Conservation (phyloP, 2,113 vertebrate genomes). For the Marmota monax region DNA sequence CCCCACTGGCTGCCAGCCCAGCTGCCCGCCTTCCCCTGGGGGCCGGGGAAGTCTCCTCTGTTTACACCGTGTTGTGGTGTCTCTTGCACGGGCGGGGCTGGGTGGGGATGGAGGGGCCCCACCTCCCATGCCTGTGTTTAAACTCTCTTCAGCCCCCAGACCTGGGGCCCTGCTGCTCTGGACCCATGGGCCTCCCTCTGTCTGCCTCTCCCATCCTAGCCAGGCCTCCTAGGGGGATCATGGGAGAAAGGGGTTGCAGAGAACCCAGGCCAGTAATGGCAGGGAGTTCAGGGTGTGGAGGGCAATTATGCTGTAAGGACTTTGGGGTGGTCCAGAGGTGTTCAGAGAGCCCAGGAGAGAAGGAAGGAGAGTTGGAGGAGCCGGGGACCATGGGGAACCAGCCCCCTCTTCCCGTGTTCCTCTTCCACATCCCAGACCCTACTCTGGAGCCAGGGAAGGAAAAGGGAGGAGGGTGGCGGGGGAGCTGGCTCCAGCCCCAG, state of each 20-base stretch:
- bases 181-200: constrained; percentile 77
- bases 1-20: constrained; percentile 81
- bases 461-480: constrained; percentile 80
- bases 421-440: constrained; percentile 82
- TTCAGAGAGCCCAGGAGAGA: constrained; percentile 62
- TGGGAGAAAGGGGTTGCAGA: constrained; percentile 21
- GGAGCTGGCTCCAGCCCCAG: constrained; percentile 83
- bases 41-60: constrained; percentile 84
- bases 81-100: constrained; percentile 81
- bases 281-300: constrained; percentile 1
- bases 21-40: constrained; percentile 81
- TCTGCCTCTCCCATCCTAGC: constrained; percentile 75
- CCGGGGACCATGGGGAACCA: constrained; percentile 68
- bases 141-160: constrained; percentile 79
- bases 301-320: neutral
- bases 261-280: neutral
- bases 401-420: constrained; percentile 82
- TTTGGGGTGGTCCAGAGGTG: constrained; percentile 59
- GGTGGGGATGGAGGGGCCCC: constrained; percentile 82
- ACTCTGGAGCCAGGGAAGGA: constrained; percentile 82
- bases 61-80: constrained; percentile 87
- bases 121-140: constrained; percentile 78
- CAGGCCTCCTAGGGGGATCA: constrained; percentile 66
- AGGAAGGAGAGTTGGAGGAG: constrained; percentile 57
- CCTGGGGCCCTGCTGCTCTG: constrained; percentile 79